Conservation (phyloP, 2,797 vertebrate species). For the Amniataba percoides region DNA sequence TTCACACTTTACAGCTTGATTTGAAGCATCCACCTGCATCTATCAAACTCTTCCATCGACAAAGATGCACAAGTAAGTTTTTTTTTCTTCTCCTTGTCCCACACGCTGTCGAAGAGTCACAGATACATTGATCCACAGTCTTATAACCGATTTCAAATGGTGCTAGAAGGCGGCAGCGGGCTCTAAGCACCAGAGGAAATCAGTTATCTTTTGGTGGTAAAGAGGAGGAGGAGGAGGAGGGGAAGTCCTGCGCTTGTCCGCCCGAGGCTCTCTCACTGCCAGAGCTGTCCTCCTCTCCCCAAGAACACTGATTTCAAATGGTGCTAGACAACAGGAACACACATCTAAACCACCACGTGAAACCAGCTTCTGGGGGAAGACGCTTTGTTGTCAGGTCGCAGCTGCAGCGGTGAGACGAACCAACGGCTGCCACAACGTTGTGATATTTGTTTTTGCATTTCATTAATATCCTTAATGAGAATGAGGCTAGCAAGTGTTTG, state of each 20-base stretch:
- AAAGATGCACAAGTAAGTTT: neutral
- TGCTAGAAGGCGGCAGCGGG: conserved; percentile 95
- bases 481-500: neutral
- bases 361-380: conserved; percentile 98
- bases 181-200: conserved; percentile 99
- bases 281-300: conserved; percentile 87
- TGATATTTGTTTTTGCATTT: neutral
- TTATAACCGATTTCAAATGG: conserved; percentile 99
- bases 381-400: conserved; percentile 30
- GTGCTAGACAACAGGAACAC: conserved; percentile 97
- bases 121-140: conserved; percentile 89
- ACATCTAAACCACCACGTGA: conserved; percentile 99
- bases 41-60: neutral
- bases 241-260: conserved; percentile 4
- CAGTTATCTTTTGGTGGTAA: conserved; percentile 97
- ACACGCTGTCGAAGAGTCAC: neutral
- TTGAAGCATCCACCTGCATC: neutral
- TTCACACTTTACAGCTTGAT: no score
- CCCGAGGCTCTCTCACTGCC: conserved; percentile 39
- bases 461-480: neutral
- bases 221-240: conserved; percentile 34
- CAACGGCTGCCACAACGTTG: neutral
- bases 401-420: conserved; percentile 58
- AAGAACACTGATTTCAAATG: conserved; percentile 99
- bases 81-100: neutral